Evolutionary conservation across 2,113 vertebrate species (phyloP), one percentile per base, ranked within the genome.

Genomic region (Marmota monax): DNA sequence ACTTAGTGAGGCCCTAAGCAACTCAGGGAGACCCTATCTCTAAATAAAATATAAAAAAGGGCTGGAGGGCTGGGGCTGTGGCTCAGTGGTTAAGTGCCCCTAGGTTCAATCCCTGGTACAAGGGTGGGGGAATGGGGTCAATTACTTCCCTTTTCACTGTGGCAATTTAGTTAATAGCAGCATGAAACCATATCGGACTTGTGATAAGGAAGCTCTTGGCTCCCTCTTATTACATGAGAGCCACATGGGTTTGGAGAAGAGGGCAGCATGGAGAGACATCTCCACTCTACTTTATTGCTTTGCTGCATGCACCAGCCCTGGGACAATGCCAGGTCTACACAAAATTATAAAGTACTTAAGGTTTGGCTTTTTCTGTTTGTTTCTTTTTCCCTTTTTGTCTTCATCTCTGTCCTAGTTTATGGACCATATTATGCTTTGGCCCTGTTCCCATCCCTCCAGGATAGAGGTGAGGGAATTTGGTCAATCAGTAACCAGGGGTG

Each of bases 401-500:
- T 48, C 1, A 53, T 79, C 63, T 90, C 39, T 42, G 65, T 29
- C 61, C 67, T 80, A 61, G n/a, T 42, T 90, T 89, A 32, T 88
- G 37, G 5, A 58, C 61, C 87, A 63, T 74, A 70, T 65, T 74
- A 70, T 65, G 25, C 96, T 95, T 92, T 80, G 78, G 11, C 58
- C 94, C 65, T 72, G 3, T 90, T 91, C 58, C 48, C 78, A 58
- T 65, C 20, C 37, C 72, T 95, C 63, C 89, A 92, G 76, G 67
- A 16, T 72, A 34, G 53, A 69, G 5, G 76, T 37, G 94, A 92
- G 77, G 72, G 78, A 91, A 84, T 78, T 48, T 96, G 89, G 42
- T 94, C 72, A 95, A 83, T 97, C 87, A 97, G 94, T 96, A 95
- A 96, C 88, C 25, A 85, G 83, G 63, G 22, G 11, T 82, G 45